Conservation (phyloP, 2,888 invertebrate genomes). For the Eledone cirrhosa region DNA sequence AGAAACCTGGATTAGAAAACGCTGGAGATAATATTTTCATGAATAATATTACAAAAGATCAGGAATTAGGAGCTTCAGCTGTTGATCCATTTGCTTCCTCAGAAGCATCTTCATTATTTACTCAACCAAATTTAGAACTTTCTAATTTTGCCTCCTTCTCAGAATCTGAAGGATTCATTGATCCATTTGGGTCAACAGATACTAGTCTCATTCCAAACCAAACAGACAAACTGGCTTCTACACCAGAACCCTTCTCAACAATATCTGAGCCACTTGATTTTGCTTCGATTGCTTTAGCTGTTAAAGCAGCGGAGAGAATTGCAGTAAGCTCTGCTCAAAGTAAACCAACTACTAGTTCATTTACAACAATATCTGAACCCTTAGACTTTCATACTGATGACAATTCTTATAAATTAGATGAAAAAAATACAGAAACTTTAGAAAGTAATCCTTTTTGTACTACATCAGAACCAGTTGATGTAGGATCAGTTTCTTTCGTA, state of each 20-base stretch:
- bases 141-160: background rate
- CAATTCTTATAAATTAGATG: background rate
- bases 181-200: too few species aligned
- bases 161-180: too few species aligned
- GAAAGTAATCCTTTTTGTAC: background rate
- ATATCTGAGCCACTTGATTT: conserved; percentile 7
- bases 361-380: conserved; percentile 6
- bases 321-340: background rate
- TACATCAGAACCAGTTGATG: background rate
- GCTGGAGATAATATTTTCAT: too few species aligned
- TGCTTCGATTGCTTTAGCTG: background rate
- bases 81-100: background rate
- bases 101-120: background rate
- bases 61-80: too few species aligned
- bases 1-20: too few species aligned
- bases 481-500: background rate
- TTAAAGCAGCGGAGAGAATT: background rate
- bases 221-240: background rate
- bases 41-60: too few species aligned
- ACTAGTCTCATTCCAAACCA: too few species aligned
- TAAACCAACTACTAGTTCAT: background rate
- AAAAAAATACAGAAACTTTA: background rate
- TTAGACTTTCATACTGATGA: background rate
- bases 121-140: conserved; percentile 2
- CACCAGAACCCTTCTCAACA: conserved; percentile 4